phyloP scores from a whole-genome alignment of 2,888 invertebrate species.

The Agriotes lineatus region DNA sequence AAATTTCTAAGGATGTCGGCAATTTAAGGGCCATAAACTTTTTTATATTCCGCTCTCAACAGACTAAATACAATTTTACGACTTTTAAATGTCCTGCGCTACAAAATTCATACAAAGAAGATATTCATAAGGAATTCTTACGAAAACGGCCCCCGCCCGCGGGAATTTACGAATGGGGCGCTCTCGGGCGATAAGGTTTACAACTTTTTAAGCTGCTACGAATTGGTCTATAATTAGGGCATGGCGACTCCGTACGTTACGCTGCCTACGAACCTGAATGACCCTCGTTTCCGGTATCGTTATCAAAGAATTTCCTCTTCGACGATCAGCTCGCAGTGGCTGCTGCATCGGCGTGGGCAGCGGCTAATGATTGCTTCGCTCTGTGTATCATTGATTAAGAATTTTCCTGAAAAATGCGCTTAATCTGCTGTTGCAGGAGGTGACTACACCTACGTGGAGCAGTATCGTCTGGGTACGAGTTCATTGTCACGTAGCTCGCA shows the following conservation, averaged over 20 bases:
- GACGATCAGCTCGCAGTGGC: constrained; percentile 24
- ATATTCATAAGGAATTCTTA: constrained; percentile 46
- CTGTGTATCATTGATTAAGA: constrained; percentile 36
- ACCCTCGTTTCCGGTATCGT: constrained; percentile 32
- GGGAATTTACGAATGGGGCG: not conserved
- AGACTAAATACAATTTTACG: constrained; percentile 48
- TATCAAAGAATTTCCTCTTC: constrained; percentile 37
- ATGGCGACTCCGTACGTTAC: not conserved
- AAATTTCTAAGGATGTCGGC: constrained; percentile 44
- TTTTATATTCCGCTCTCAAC: constrained; percentile 43
- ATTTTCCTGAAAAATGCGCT: constrained; percentile 34
- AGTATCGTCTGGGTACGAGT: constrained; percentile 4
- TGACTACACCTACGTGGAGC: constrained; percentile 33
- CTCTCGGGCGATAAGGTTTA: constrained; percentile 13
- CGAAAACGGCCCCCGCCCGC: constrained; percentile 31
- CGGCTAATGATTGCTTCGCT: constrained; percentile 45
- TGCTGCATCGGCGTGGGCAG: constrained; percentile 45
- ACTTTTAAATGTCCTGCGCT: constrained; percentile 45
- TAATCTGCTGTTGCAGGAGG: constrained; percentile 30
- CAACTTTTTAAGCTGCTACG: not conserved
- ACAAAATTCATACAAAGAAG: constrained; percentile 46
- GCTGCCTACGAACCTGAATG: constrained; percentile 36
- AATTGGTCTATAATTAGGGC: not conserved
- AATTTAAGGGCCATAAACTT: constrained; percentile 39
- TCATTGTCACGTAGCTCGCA: not conserved